A percentile compares a stretch with the other conserved stretches of the same genome.
Conservation (phyloP, 2,888 invertebrate genomes). For the Zonitis immaculata region DNA sequence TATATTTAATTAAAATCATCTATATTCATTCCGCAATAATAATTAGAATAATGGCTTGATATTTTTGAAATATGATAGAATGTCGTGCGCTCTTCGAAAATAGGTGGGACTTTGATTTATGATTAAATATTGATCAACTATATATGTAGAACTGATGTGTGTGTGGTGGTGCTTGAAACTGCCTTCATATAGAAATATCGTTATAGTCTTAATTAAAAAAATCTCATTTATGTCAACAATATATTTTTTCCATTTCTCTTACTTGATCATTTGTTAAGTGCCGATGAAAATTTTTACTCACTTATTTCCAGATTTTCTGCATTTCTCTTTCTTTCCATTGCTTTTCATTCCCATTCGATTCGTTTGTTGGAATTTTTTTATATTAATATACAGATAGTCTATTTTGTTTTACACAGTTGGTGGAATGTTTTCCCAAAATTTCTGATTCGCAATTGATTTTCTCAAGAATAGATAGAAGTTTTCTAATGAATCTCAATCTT, state of each 20-base stretch:
- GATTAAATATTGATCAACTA: slow-evolving; percentile 41
- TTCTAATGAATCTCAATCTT: too few relatives aligned
- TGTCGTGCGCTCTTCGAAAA: slow-evolving; percentile 43
- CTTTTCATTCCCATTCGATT: background rate
- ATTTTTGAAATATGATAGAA: slow-evolving; percentile 47
- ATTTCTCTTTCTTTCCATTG: background rate
- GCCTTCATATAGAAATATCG: too few relatives aligned
- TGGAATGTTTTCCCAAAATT: too few relatives aligned
- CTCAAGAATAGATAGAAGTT: too few relatives aligned
- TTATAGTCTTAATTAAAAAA: too few relatives aligned
- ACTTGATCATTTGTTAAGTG: background rate
- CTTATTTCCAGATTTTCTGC: too few relatives aligned
- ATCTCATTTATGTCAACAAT: too few relatives aligned
- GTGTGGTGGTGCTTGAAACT: slow-evolving; percentile 27
- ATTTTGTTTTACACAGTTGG: too few relatives aligned
- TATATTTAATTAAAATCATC: slow-evolving; percentile 44
- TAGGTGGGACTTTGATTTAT: slow-evolving; percentile 47
- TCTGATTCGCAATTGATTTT: too few relatives aligned
- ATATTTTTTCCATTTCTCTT: too few relatives aligned
- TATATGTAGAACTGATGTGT: slow-evolving; percentile 25
- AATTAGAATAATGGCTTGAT: slow-evolving; percentile 47
- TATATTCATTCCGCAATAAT: slow-evolving; percentile 43
- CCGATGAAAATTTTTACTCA: background rate
- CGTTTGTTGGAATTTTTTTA: background rate
- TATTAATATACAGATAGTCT: too few relatives aligned